Base-by-base conservation (phyloP, 2,113 vertebrate species). In the Epinephelus cyanopodus region DNA sequence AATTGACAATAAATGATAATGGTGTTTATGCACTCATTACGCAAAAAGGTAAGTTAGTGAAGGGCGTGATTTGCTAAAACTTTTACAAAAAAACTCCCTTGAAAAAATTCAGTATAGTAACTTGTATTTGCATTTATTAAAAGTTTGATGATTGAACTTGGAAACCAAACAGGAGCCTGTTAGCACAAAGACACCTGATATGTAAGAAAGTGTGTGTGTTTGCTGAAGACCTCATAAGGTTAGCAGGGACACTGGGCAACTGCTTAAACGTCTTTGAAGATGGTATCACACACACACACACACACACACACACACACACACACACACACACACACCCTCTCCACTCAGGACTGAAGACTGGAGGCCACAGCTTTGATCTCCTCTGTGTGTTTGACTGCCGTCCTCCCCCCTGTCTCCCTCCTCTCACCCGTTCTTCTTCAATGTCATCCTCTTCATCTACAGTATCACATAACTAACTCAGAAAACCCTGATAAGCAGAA, bases 361-460 rank as follows among this genome's bases (percentile, higher is more conserved):
- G 70, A 47, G 80, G 52, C 27, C 61, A 64, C 57, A 15, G 42
- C 86, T 88, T 88, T 82, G 74, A 90, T 88, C 77, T 78, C 1
- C 47, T 70, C 47, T 69, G n/a, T 67, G 29, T 48, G 52, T 82
- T 50, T 67, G 62, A 63, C 73, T 61, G 29, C 63, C 3, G 2
- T 21, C 74, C 65, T 1, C 53, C 1, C 39, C 5, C 27, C 15
- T 21, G 6, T 12, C 42, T 33, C 64, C n/a, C 39, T 47, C 53
- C 52, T 37, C 14, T 79, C 15, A 60, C 66, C 45, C 37, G 33
- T 27, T 56, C 67, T 58, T 14, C 12, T 57, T 57, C 58, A 37
- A 19, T 11, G 56, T 79, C 76, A 1, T 48, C 25, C 21, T 58
- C n/a, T 62, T 54, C 29, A 52, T 54, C 42, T 61, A 0, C 58